A percentile compares a stretch with the other conserved stretches of the same genome.
Conservation (phyloP, 2,797 vertebrate genomes). For the Garrulus glandarius region DNA sequence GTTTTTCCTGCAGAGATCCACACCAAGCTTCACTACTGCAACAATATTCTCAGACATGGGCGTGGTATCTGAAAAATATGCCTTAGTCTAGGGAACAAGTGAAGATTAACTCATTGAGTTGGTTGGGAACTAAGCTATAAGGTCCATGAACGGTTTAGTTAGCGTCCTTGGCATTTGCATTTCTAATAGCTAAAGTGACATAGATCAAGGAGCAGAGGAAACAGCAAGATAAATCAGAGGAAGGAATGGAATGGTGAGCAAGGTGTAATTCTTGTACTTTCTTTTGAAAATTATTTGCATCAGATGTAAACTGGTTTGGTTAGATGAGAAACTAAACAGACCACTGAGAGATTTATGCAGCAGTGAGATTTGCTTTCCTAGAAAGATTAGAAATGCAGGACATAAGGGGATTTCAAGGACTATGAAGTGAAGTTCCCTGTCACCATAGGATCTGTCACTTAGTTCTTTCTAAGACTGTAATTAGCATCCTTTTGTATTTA, state of each 20-base stretch:
- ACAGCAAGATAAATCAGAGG: not conserved
- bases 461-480: not conserved
- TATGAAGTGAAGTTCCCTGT: not conserved
- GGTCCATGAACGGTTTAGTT: not conserved
- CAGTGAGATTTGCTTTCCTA: slow-evolving; percentile 9
- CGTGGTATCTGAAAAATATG: not conserved
- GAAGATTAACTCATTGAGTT: not conserved
- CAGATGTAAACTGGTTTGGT: not conserved
- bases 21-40: not conserved
- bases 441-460: not conserved
- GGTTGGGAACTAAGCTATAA: not conserved
- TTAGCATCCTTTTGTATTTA: slow-evolving; percentile 22
- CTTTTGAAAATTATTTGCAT: not conserved
- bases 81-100: not conserved
- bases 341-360: not conserved
- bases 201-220: not conserved
- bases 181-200: not conserved
- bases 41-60: not conserved
- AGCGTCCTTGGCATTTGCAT: not conserved
- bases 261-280: not conserved
- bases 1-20: not conserved
- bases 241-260: not conserved
- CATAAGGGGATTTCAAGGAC: not conserved
- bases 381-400: not conserved
- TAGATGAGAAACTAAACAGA: not conserved